phyloP scores from a whole-genome alignment of 1,140 invertebrate species.

The Cyclina sinensis region DNA sequence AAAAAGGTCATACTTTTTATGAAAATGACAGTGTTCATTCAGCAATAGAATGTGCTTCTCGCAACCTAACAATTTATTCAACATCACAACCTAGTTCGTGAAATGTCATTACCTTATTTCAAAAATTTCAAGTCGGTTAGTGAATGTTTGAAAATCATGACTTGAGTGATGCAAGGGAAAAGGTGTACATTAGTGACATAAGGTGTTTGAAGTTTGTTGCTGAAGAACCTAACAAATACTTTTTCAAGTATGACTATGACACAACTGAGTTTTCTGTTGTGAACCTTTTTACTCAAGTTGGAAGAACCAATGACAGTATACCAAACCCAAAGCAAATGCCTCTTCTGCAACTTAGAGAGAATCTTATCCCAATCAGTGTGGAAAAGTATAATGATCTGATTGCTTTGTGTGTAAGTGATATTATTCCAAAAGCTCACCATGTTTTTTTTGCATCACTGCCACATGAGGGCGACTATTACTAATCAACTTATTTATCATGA shows the following conservation, averaged over 20 bases:
- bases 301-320: neutral
- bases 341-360: neutral
- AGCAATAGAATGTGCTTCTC: constrained; percentile 15
- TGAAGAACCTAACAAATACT: neutral
- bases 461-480: constrained; percentile 7
- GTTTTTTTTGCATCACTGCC: neutral
- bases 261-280: neutral
- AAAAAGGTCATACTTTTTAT: constrained; percentile 40
- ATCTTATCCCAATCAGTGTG: neutral
- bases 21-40: constrained; percentile 43
- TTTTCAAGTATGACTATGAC: neutral
- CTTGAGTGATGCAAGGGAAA: neutral
- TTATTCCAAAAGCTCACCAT: neutral
- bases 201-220: neutral
- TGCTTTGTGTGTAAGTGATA: neutral
- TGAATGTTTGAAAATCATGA: neutral
- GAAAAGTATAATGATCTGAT: constrained; percentile 20
- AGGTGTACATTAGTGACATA: neutral
- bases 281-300: neutral
- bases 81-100: neutral
- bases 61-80: neutral
- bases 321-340: neutral
- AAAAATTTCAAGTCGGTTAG: neutral
- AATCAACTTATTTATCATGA: no score
- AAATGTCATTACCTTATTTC: neutral